Conservation (phyloP, 2,888 invertebrate genomes). For the Parnassius orleans region DNA sequence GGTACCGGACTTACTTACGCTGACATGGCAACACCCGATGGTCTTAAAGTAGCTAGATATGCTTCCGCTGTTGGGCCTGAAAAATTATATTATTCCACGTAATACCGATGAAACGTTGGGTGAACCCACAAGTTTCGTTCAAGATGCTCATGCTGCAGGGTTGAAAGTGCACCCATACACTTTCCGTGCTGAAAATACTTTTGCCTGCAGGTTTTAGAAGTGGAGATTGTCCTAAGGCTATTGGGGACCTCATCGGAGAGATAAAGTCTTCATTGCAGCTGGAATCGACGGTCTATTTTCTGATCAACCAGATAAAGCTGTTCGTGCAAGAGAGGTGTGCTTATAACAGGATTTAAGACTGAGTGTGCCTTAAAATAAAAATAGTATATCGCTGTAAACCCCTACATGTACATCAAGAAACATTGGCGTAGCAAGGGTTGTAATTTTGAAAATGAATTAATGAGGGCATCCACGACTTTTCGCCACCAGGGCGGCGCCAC, state of each 20-base stretch:
- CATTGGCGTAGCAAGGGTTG: no score
- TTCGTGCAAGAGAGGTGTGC: constrained; percentile 37
- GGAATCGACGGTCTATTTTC: constrained; percentile 69
- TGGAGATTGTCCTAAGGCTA: constrained; percentile 36
- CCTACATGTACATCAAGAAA: no score
- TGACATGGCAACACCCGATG: constrained; percentile 61
- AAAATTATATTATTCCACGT: constrained; percentile 64
- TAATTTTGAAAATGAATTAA: no score
- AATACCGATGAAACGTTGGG: constrained; percentile 51
- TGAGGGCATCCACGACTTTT: no score
- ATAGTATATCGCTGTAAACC: no score
- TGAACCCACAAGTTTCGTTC: constrained; percentile 55
- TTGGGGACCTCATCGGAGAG: constrained; percentile 59
- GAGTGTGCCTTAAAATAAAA: no score
- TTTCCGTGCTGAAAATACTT: constrained; percentile 66
- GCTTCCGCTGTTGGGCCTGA: constrained; percentile 69
- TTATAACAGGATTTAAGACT: constrained; percentile 9
- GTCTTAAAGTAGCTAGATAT: constrained; percentile 60
- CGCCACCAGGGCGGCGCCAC: no score
- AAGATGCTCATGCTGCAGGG: constrained; percentile 58
- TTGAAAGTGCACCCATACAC: constrained; percentile 70
- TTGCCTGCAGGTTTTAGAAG: constrained; percentile 59
- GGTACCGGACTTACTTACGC: constrained; percentile 58
- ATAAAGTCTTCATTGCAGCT: constrained; percentile 55
- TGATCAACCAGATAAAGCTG: constrained; percentile 66